Evolutionary conservation across 2,113 vertebrate genomes (phyloP).

Genomic region (Phalacrocorax brasilianus): DNA sequence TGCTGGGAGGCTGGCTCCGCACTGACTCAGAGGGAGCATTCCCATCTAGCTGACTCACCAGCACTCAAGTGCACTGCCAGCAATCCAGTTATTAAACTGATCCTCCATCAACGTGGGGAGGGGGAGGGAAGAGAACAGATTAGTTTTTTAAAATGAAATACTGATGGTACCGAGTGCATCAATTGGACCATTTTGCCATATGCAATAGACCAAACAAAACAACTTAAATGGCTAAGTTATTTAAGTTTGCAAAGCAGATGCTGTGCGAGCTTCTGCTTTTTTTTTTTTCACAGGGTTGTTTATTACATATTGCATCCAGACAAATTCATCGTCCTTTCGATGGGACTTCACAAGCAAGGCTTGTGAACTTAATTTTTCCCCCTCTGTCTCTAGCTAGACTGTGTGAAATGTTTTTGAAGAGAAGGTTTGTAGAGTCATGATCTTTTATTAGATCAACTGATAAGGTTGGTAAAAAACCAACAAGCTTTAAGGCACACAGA

Average conservation of each 20-base stretch:
- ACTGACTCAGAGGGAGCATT: conserved; percentile 64
- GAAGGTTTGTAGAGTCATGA: conserved; percentile 10
- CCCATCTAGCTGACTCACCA: conserved; percentile 65
- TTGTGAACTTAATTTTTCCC: conserved; percentile 25
- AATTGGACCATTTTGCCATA: conserved; percentile 54
- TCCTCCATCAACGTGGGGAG: conserved; percentile 21
- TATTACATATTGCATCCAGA: conserved; percentile 65
- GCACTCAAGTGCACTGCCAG: conserved; percentile 50
- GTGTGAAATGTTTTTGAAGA: conserved; percentile 26
- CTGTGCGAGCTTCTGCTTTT: conserved; percentile 32
- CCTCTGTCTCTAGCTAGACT: conserved; percentile 15
- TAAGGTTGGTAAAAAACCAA: background rate
- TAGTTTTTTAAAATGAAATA: conserved; percentile 44
- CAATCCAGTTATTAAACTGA: conserved; percentile 60
- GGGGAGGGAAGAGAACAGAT: conserved; percentile 5
- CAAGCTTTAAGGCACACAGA: background rate
- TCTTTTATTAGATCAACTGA: conserved; percentile 38
- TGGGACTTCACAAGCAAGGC: conserved; percentile 10
- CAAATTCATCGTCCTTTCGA: conserved; percentile 7
- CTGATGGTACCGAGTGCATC: conserved; percentile 48
- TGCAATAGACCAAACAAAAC: conserved; percentile 61
- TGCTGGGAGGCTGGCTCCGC: conserved; percentile 65
- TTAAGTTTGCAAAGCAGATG: conserved; percentile 65
- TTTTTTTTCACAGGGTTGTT: conserved; percentile 58
- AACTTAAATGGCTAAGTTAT: conserved; percentile 58